Conservation (phyloP, 2,113 vertebrate species). For the Chrysochloris asiatica region DNA sequence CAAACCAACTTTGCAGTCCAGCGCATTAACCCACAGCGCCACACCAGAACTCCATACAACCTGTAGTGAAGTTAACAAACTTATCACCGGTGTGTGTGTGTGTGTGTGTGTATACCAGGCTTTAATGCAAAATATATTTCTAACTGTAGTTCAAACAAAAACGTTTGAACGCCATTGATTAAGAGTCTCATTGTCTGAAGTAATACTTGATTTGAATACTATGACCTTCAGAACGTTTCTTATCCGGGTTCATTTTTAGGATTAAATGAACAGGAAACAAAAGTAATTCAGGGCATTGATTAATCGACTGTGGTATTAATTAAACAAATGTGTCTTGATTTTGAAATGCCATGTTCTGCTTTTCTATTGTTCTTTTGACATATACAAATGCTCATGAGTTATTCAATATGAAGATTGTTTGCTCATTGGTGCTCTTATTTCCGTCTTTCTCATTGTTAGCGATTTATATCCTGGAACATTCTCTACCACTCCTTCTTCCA, state of each 20-base stretch:
- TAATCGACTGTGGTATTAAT: too few species aligned
- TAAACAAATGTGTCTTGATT: slow-evolving; percentile 45
- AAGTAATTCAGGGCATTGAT: neutral
- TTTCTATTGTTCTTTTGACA: slow-evolving; percentile 13
- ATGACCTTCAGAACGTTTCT: slow-evolving; percentile 34
- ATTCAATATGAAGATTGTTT: neutral
- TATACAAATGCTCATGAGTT: neutral
- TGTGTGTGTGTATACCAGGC: neutral
- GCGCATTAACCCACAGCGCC: too few species aligned
- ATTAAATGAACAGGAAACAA: slow-evolving; percentile 40
- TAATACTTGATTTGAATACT: slow-evolving; percentile 11
- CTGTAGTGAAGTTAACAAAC: neutral
- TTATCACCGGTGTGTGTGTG: neutral
- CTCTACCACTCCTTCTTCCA: slow-evolving; percentile 10
- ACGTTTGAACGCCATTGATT: slow-evolving; percentile 20
- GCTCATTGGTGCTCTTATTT: neutral
- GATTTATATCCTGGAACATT: slow-evolving; percentile 28
- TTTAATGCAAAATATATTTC: slow-evolving; percentile 19
- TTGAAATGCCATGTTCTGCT: slow-evolving; percentile 4
- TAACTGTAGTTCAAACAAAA: slow-evolving; percentile 2
- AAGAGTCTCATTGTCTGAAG: neutral
- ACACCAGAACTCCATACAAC: too few species aligned
- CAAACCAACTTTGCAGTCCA: too few species aligned
- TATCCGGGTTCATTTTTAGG: slow-evolving; percentile 23
- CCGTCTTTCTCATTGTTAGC: neutral